Base-by-base conservation (phyloP, 2,797 vertebrate species). In the Xiphorhynchus erythropygius region DNA sequence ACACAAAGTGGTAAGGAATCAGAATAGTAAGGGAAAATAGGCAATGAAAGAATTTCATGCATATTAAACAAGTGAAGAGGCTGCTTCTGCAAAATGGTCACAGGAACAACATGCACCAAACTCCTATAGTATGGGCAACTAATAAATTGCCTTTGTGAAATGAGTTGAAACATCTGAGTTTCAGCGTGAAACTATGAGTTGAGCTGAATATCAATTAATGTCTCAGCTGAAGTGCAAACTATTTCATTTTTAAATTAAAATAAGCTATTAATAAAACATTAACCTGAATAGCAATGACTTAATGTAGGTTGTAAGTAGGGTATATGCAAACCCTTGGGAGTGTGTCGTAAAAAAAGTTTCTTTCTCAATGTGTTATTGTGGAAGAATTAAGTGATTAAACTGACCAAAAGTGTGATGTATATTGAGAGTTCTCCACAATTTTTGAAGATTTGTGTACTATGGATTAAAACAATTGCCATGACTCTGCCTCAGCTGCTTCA, bases 181-280 rank as follows among this genome's bases (percentile, higher is more conserved):
- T 93, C 75, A 89, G 18, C n/a, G 56, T 44, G 25, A 70, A 89
- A 73, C 25, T 63, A n/a, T 5, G 24, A 77, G 27, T 9, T 83
- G 56, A 89, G 17, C 10, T 32, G 39, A 82, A 17, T 44, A 74
- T 65, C 87, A 84, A 77, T 60, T 49, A 69, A 17, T n/a, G 17
- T 39, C 49, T 93, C 70, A 77, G 24, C 11, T 77, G 75, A 89
- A 60, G 62, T 7, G 5, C 17, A 79, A 76, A 71, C 5, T 17
- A 57, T 55, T 89, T 70, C 0, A 67, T 71, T 88, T 93, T 89
- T 50, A 93, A 74, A 87, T 85, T 80, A 84, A 90, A 87, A 70
- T 21, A 93, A 56, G 49, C 24, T 82, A 85, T 83, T 85, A 83
- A 87, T 70, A 91, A 80, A 90, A 56, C 68, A 83, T 56, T 79